Conservation (phyloP, 1,140 invertebrate genomes). For the Macrotrachela quadricornifera region DNA sequence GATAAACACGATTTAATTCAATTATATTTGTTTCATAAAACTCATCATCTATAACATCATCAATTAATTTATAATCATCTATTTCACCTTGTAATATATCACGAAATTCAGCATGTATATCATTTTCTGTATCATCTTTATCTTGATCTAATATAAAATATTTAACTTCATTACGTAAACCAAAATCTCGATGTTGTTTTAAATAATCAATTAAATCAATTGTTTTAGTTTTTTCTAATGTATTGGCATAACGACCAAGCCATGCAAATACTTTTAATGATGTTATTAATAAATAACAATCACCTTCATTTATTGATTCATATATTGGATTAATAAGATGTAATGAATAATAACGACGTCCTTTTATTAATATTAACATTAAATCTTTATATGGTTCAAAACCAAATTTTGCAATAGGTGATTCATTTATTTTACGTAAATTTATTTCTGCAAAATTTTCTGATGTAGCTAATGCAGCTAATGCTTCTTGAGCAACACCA, state of each 20-base stretch:
- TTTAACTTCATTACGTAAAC: not conserved
- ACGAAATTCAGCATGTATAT: not conserved
- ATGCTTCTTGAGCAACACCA: too few relatives aligned
- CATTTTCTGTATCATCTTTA: not conserved
- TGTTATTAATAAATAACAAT: conserved; percentile 62
- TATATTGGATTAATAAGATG: conserved; percentile 53
- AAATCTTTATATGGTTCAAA: too few relatives aligned
- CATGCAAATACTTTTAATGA: conserved; percentile 53
- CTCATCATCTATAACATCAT: conserved; percentile 60
- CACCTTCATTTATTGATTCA: conserved; percentile 59
- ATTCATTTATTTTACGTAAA: too few relatives aligned
- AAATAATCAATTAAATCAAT: not conserved
- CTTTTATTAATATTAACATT: too few relatives aligned
- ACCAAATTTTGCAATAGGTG: too few relatives aligned
- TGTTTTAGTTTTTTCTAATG: conserved; percentile 59
- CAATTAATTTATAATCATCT: conserved; percentile 6
- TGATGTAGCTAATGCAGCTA: too few relatives aligned
- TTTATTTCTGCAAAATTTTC: too few relatives aligned
- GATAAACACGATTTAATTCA: conserved; percentile 65
- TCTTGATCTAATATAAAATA: not conserved
- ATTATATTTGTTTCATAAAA: conserved; percentile 59
- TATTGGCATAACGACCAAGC: conserved; percentile 59
- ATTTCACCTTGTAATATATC: not conserved
- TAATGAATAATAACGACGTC: conserved; percentile 54
- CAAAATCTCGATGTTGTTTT: not conserved